phyloP scores from a whole-genome alignment of 2,797 vertebrate species.

The Xiphorhynchus erythropygius region DNA sequence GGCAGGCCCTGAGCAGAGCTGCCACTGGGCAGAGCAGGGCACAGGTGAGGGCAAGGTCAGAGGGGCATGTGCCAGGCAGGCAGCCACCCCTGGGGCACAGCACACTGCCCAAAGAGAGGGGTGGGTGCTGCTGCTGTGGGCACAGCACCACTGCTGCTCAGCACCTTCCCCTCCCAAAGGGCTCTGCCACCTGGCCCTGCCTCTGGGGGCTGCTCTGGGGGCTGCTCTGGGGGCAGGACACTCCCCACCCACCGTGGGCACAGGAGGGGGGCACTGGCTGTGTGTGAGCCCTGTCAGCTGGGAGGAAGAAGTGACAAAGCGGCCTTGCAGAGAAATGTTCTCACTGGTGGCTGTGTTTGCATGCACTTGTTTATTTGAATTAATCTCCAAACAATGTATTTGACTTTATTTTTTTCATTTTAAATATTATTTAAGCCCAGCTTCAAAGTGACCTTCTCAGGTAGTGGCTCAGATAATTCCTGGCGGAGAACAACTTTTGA shows the following conservation, averaged over 20 bases:
- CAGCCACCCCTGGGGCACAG: neutral
- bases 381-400: neutral
- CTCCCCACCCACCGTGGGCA: neutral
- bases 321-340: neutral
- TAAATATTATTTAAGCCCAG: neutral
- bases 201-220: neutral
- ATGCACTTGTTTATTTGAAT: neutral
- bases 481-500: constrained; percentile 15
- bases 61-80: neutral
- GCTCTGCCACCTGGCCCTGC: neutral
- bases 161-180: neutral
- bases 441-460: constrained; percentile 26
- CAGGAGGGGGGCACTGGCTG: neutral
- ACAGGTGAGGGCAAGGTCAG: neutral
- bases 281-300: neutral
- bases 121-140: neutral
- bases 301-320: neutral
- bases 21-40: neutral
- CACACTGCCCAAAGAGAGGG: neutral
- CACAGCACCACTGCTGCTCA: neutral
- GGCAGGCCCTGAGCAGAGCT: neutral
- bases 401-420: neutral
- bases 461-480: constrained; percentile 5
- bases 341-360: neutral
- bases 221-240: neutral